phyloP scores from a whole-genome alignment of 2,888 invertebrate genomes.

The Coenonympha glycerion region DNA sequence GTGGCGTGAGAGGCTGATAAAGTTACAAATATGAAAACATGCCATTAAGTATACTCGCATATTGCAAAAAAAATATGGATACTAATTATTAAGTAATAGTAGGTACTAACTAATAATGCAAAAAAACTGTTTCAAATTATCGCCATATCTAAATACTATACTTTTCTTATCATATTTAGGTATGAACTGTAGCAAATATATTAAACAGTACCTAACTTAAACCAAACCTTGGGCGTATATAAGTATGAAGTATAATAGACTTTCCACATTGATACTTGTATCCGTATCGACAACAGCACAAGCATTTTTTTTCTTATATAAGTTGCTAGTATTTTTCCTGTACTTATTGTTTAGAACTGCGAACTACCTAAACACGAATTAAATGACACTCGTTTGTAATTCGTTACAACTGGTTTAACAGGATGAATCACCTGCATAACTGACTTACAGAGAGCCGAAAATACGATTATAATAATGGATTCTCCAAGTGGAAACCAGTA shows the following conservation, averaged over 20 bases:
- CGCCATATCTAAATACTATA: not conserved
- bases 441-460: too few relatives aligned
- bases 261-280: not conserved
- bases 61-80: too few relatives aligned
- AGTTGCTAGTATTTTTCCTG: slow-evolving; percentile 15
- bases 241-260: not conserved
- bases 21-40: too few relatives aligned
- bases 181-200: slow-evolving; percentile 5
- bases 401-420: too few relatives aligned
- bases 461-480: too few relatives aligned
- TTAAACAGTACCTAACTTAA: slow-evolving; percentile 4
- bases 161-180: too few relatives aligned
- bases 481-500: too few relatives aligned
- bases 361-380: not conserved
- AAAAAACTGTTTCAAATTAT: not conserved
- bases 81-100: not conserved
- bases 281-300: not conserved
- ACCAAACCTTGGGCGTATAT: slow-evolving; percentile 4
- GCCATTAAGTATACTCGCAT: too few relatives aligned
- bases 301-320: slow-evolving; percentile 9
- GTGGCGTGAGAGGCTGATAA: too few relatives aligned
- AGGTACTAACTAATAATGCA: not conserved
- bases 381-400: too few relatives aligned
- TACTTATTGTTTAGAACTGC: slow-evolving; percentile 22
- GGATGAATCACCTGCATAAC: too few relatives aligned